These are phyloP conservation scores for Acanthis flammea DNA, from an alignment of 2,797 vertebrate genomes.

Conservation along the genomic window DNA sequence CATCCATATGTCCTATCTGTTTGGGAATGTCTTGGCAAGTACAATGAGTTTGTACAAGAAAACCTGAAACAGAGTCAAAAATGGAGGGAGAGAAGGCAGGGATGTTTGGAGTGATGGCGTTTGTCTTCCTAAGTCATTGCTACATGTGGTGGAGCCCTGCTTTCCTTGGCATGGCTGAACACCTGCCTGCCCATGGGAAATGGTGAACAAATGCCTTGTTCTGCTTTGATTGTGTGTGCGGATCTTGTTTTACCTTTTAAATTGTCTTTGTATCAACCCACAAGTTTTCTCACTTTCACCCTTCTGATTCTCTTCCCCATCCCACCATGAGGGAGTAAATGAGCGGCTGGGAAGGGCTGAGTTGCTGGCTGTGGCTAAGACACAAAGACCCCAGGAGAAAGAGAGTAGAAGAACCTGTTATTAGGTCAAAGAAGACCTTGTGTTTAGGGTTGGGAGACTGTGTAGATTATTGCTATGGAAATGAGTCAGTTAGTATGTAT, in stretches of 20 bases:
- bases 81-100: not conserved
- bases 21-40: not conserved
- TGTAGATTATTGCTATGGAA: not conserved
- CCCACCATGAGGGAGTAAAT: not conserved
- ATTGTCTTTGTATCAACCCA: not conserved
- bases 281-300: not conserved
- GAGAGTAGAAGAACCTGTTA: not conserved
- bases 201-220: not conserved
- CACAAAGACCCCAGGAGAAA: not conserved
- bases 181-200: not conserved
- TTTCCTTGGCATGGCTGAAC: not conserved
- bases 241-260: not conserved
- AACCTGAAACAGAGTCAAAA: not conserved
- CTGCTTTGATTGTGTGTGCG: not conserved
- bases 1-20: not conserved
- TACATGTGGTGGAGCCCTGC: fast-evolving
- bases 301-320: fast-evolving
- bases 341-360: not conserved
- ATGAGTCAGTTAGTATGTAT: not conserved
- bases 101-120: fast-evolving
- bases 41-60: not conserved
- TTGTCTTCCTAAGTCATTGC: not conserved
- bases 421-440: not conserved
- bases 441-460: not conserved
- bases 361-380: not conserved